phyloP scores from a whole-genome alignment of 53 echinoderm and acorn worm species.

The Astropecten irregularis region DNA sequence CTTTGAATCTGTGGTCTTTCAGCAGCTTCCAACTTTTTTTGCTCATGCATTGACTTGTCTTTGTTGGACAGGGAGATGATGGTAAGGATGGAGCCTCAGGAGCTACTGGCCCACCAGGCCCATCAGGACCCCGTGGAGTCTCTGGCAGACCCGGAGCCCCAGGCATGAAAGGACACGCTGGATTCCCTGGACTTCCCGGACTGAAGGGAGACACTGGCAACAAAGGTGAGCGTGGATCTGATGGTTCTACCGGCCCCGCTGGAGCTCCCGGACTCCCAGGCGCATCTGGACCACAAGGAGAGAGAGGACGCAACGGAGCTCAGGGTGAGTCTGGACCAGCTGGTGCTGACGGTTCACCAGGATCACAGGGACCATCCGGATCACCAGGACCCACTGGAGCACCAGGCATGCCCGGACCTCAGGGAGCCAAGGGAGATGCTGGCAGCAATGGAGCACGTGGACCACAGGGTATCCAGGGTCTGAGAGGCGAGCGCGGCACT shows the following conservation, averaged over 20 bases:
- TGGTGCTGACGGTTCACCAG: constrained; percentile 82
- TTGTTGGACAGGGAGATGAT: constrained; percentile 56
- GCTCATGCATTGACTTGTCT: no score
- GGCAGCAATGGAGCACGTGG: constrained; percentile 85
- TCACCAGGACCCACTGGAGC: constrained; percentile 81
- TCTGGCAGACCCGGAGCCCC: constrained; percentile 76
- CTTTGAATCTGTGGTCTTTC: no score
- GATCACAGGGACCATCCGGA: constrained; percentile 87
- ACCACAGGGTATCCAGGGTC: constrained; percentile 84
- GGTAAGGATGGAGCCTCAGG: constrained; percentile 87
- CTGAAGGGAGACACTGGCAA: constrained; percentile 85
- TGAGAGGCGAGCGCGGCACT: constrained; percentile 89
- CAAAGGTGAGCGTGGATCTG: constrained; percentile 82
- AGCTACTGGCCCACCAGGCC: constrained; percentile 80
- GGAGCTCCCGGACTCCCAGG: constrained; percentile 87
- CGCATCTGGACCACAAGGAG: constrained; percentile 77
- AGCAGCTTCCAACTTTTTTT: no score
- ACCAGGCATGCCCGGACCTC: constrained; percentile 83
- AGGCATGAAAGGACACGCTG: constrained; percentile 86
- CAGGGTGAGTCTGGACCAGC: constrained; percentile 75
- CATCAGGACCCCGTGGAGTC: constrained; percentile 81
- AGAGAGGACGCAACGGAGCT: constrained; percentile 84
- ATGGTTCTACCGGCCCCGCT: constrained; percentile 77
- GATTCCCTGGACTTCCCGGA: constrained; percentile 83
- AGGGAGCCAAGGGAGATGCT: constrained; percentile 79